Evolutionary conservation across 2,888 invertebrate genomes (phyloP).

Genomic region (Aleiodes leptofemur): DNA sequence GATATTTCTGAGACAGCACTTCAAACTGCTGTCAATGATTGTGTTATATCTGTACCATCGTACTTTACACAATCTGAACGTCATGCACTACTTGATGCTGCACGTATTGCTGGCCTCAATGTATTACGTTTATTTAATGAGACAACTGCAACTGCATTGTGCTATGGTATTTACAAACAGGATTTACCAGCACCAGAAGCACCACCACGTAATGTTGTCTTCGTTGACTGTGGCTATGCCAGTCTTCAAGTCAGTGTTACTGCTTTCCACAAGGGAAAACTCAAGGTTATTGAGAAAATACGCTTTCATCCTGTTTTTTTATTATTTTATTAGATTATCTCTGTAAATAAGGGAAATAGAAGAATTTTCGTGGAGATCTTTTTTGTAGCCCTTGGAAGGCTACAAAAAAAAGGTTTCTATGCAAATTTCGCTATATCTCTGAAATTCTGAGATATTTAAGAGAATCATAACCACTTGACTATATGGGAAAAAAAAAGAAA

Average conservation of each 20-base stretch:
- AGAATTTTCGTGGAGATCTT: too few species aligned
- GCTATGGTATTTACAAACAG: slow-evolving; percentile 99
- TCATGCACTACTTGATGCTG: slow-evolving; percentile 93
- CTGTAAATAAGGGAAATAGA: too few species aligned
- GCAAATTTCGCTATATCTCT: too few species aligned
- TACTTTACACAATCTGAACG: slow-evolving; percentile 97
- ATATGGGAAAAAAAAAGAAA: too few species aligned
- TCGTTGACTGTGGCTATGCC: slow-evolving; percentile 97
- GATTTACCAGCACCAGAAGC: slow-evolving; percentile 93
- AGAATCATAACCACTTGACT: too few species aligned
- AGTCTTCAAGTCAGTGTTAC: slow-evolving; percentile 92
- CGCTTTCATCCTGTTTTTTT: slow-evolving; percentile 2
- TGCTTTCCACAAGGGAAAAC: slow-evolving; percentile 96
- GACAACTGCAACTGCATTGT: slow-evolving; percentile 96
- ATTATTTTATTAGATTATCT: background rate
- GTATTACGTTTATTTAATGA: slow-evolving; percentile 97
- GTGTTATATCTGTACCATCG: slow-evolving; percentile 95
- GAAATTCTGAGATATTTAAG: too few species aligned
- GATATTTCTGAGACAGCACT: slow-evolving; percentile 91
- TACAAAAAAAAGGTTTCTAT: too few species aligned
- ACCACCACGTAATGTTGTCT: slow-evolving; percentile 93
- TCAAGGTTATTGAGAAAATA: slow-evolving; percentile 78
- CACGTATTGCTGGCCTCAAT: slow-evolving; percentile 94
- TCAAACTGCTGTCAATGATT: slow-evolving; percentile 94
- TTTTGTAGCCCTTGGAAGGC: too few species aligned